phyloP scores from a whole-genome alignment of 2,888 invertebrate species.

The Pachycephus smyrnensis region DNA sequence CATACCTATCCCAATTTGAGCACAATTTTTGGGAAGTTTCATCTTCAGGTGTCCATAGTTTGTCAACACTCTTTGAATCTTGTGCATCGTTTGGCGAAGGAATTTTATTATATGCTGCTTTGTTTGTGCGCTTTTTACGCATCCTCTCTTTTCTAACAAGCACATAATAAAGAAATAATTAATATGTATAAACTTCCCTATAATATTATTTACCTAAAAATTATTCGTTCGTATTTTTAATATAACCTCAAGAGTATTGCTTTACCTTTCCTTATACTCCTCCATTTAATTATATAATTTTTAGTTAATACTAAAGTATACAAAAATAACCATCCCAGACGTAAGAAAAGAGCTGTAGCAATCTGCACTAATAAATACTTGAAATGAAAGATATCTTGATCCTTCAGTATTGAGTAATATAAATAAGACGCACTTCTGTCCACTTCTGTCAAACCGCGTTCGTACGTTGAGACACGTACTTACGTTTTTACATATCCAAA shows the following conservation, averaged over 20 bases:
- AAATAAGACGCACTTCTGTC: background rate
- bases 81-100: background rate
- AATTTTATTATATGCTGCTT: background rate
- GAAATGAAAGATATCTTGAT: background rate
- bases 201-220: background rate
- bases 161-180: background rate
- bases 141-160: background rate
- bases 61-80: background rate
- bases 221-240: background rate
- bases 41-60: background rate
- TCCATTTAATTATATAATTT: background rate
- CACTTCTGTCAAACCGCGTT: background rate
- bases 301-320: background rate
- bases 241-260: background rate
- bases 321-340: background rate
- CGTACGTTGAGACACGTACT: no score
- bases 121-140: background rate
- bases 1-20: slow-evolving; percentile 31
- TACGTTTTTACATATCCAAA: background rate
- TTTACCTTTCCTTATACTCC: background rate
- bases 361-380: background rate
- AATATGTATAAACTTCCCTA: background rate
- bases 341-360: background rate
- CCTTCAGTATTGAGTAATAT: background rate
- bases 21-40: background rate